Conservation (phyloP, 2,888 invertebrate species). For the Ligdia adustata region DNA sequence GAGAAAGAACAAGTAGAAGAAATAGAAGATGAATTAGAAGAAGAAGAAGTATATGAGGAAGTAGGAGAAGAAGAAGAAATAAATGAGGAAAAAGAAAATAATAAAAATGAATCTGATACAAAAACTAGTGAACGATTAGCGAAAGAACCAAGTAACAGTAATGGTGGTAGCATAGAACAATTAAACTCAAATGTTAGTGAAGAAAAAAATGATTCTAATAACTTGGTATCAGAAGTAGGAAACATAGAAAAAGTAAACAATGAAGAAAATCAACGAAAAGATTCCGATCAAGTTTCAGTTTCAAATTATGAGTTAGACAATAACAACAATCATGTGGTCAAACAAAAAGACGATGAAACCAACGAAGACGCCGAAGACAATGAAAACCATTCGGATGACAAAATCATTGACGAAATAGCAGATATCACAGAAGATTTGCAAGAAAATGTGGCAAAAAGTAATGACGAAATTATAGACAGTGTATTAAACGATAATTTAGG, state of each 20-base stretch:
- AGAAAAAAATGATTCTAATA: background rate
- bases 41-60: constrained; percentile 10
- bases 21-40: constrained; percentile 2
- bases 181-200: background rate
- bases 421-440: constrained; percentile 4
- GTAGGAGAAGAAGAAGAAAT: constrained; percentile 3
- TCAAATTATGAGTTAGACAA: constrained; percentile 17
- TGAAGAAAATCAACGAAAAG: constrained; percentile 9
- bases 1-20: constrained; percentile 23
- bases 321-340: constrained; percentile 25
- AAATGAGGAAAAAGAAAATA: background rate
- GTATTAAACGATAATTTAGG: constrained; percentile 36
- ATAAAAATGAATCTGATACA: background rate
- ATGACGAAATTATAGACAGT: constrained; percentile 38
- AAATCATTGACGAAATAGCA: constrained; percentile 18
- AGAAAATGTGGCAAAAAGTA: constrained; percentile 24
- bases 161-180: background rate
- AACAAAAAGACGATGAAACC: constrained; percentile 16
- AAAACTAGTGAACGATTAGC: background rate
- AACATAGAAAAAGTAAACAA: background rate
- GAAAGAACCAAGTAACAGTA: constrained; percentile 10
- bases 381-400: constrained; percentile 27
- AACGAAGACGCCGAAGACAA: constrained; percentile 26
- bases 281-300: constrained; percentile 13
- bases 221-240: background rate